phyloP scores from a whole-genome alignment of 1,140 invertebrate genomes.

The Tetraneura akinire region DNA sequence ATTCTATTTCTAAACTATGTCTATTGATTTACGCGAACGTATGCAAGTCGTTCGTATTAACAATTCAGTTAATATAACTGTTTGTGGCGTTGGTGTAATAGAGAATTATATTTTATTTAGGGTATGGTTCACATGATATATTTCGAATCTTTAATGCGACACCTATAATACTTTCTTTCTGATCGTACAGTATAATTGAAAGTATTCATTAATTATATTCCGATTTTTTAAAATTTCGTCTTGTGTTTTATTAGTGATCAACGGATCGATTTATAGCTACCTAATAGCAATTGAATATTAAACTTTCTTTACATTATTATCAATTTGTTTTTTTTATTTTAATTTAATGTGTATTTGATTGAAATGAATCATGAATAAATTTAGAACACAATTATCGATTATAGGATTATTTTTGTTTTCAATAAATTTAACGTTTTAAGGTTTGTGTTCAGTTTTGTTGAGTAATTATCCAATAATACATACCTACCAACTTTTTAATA shows the following conservation, averaged over 20 bases:
- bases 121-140: background rate
- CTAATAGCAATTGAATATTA: conserved; percentile 1
- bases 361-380: background rate
- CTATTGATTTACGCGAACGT: background rate
- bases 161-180: background rate
- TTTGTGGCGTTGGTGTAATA: background rate
- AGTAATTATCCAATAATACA: background rate
- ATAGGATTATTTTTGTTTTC: background rate
- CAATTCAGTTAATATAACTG: background rate
- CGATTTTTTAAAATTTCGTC: background rate
- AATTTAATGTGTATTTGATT: conserved; percentile 30
- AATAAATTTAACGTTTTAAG: background rate
- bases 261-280: background rate
- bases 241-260: background rate
- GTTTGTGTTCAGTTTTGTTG: conserved; percentile 12
- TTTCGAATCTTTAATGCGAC: background rate
- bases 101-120: background rate
- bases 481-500: conserved; percentile 9
- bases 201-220: background rate
- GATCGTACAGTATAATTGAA: background rate
- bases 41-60: background rate
- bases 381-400: background rate
- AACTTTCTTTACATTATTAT: background rate
- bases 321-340: background rate
- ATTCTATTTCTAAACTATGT: background rate